Evolutionary conservation across 35 echinoderm and acorn worm species (phyloP), one percentile per base, ranked within the genome.

Genomic region (Diadema setosum): DNA sequence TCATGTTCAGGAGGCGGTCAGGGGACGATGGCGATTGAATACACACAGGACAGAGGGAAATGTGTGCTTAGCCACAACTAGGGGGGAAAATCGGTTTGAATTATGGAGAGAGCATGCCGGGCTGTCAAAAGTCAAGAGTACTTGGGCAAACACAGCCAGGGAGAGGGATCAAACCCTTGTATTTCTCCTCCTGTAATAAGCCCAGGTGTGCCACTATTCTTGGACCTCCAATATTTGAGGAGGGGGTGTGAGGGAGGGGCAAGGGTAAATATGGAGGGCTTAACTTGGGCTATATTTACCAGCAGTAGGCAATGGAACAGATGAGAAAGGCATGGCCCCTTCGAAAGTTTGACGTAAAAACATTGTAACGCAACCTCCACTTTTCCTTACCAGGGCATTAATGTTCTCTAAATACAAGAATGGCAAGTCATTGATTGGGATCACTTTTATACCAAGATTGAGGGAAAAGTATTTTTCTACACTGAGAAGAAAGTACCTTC

Each of bases 141-240:
- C 33, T 20, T 76, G 36, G 6, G 70, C 70, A 76, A 76, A 76
- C 24, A 76, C 1, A 41, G 20, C 32, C n/a, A 14, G 23, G 16
- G 3, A 16, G 2, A 55, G 29, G 8, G 11, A n/a, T n/a, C n/a
- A n/a, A n/a, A n/a, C n/a, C n/a, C n/a, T n/a, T 40, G 25, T 76
- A 32, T 42, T n/a, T 76, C 70, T 17, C 35, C 8, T 21, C 43
- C 70, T 76, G 33, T 40, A 24, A 5, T 17, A 41, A 14, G 27
- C 39, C 39, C 70, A 20, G 1, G 36, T 31, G 3, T 26, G 20
- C 36, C n/a, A 14, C 61, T 31, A 65, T 65, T 65, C 61, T 31
- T 65, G 61, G 61, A 65, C 61, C 29, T 65, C 36, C 61, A 65
- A 76, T 76, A 76, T 76, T 76, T 76, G 70, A 76, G 3, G 37